Percentiles rank a stretch among this genome's conserved stretches.
These are phyloP conservation scores for Panzeria rudis DNA, from an alignment of 2,888 invertebrate genomes.

Conservation along the genomic window DNA sequence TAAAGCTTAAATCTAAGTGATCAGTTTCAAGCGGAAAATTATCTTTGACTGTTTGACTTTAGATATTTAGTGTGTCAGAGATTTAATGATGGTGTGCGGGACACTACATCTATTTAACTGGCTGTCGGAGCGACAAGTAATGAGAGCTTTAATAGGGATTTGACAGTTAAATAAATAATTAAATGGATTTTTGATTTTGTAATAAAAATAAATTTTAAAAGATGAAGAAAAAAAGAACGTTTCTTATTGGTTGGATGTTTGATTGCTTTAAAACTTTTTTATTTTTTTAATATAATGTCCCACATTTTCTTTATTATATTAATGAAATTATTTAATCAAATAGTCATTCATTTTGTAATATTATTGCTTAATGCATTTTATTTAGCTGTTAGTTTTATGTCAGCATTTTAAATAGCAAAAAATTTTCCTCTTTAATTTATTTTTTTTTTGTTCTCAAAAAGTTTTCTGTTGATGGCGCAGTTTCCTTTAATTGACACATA, in stretches of 20 bases:
- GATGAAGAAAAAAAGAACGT: neutral
- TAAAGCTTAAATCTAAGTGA: conserved; percentile 74
- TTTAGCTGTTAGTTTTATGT: neutral
- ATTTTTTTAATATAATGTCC: neutral
- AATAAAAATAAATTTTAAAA: conserved; percentile 60
- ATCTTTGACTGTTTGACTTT: conserved; percentile 72
- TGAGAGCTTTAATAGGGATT: conserved; percentile 62
- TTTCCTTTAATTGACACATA: conserved; percentile 58
- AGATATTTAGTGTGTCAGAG: conserved; percentile 66
- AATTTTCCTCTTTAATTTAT: conserved; percentile 5
- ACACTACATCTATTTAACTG: conserved; percentile 31
- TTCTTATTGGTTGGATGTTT: no score
- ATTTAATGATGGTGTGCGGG: conserved; percentile 53
- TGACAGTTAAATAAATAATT: conserved; percentile 67
- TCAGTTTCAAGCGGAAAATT: conserved; percentile 73
- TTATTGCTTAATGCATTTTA: neutral
- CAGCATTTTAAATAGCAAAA: conserved; percentile 29
- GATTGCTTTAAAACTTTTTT: neutral
- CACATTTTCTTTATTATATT: neutral
- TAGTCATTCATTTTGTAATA: neutral
- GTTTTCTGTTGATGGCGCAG: conserved; percentile 42
- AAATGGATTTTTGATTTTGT: conserved; percentile 50
- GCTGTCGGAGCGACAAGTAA: conserved; percentile 46
- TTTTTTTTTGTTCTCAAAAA: conserved; percentile 21
- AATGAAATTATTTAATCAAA: conserved; percentile 1